Percentiles rank a stretch among this genome's conserved stretches.
These are phyloP conservation scores for Tinamus major DNA, from an alignment of 2,797 vertebrate genomes.

Conservation along the genomic window DNA sequence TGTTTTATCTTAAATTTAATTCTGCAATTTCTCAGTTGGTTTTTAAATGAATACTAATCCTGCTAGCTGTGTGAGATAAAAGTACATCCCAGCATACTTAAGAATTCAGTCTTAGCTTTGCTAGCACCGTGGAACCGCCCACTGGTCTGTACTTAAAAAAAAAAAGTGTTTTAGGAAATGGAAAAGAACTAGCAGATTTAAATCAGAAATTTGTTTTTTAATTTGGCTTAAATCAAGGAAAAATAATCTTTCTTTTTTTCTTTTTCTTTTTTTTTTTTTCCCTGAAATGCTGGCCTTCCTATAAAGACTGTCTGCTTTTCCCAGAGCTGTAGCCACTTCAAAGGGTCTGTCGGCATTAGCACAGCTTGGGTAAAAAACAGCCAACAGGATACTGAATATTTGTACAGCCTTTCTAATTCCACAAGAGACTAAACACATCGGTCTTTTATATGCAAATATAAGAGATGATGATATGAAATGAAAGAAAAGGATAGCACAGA, in stretches of 20 bases:
- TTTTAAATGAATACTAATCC: background rate
- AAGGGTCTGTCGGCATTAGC: conserved; percentile 28
- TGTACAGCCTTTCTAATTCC: conserved; percentile 36
- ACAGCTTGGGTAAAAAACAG: conserved; percentile 26
- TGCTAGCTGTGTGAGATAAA: background rate
- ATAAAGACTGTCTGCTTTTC: background rate
- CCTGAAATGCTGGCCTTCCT: background rate
- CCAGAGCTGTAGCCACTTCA: conserved; percentile 21
- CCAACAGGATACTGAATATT: conserved; percentile 35
- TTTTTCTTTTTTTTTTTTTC: background rate
- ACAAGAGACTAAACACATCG: background rate
- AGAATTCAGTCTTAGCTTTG: background rate
- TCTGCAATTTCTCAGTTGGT: background rate
- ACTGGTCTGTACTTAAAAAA: background rate
- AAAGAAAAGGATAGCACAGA: background rate
- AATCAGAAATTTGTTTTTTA: background rate
- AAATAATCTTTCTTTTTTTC: background rate
- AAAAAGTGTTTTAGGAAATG: background rate
- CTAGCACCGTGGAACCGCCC: background rate
- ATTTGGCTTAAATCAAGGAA: background rate
- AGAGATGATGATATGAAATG: background rate
- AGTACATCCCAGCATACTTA: background rate
- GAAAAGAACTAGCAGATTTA: background rate
- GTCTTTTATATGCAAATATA: conserved; percentile 34
- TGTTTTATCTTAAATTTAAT: background rate